phyloP scores from a whole-genome alignment of 2,888 invertebrate genomes.

The Gerris lacustris region DNA sequence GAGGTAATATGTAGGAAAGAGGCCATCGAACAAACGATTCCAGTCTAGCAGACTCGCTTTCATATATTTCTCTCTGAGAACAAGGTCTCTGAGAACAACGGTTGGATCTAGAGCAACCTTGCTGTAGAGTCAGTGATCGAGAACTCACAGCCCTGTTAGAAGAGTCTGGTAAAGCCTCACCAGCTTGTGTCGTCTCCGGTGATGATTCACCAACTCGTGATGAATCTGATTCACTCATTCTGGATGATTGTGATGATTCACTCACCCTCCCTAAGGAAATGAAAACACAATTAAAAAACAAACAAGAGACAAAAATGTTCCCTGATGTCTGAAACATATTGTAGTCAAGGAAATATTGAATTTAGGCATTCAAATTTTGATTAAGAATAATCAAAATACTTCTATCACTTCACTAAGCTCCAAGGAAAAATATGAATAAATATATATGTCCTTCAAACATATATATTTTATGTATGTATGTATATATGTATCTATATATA shows the following conservation, averaged over 20 bases:
- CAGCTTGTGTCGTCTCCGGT: conserved; percentile 14
- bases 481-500: too few relatives aligned
- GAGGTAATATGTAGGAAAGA: conserved; percentile 46
- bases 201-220: neutral
- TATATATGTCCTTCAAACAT: too few relatives aligned
- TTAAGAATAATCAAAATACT: too few relatives aligned
- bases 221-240: neutral
- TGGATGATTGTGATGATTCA: neutral
- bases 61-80: neutral
- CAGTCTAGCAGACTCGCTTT: conserved; percentile 49
- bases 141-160: neutral
- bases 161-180: neutral
- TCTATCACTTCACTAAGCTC: too few relatives aligned
- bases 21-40: conserved; percentile 66
- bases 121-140: neutral
- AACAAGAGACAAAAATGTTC: too few relatives aligned
- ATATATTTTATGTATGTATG: too few relatives aligned
- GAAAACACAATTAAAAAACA: too few relatives aligned
- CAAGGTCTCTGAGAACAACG: neutral
- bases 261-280: neutral
- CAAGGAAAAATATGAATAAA: too few relatives aligned
- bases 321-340: too few relatives aligned
- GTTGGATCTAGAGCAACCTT: neutral
- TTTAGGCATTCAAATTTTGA: too few relatives aligned
- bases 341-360: too few relatives aligned